A percentile compares a stretch with the other conserved stretches of the same genome.
Evolutionary conservation across 2,888 invertebrate genomes (phyloP).

Genomic region (Yponomeuta sedellus): DNA sequence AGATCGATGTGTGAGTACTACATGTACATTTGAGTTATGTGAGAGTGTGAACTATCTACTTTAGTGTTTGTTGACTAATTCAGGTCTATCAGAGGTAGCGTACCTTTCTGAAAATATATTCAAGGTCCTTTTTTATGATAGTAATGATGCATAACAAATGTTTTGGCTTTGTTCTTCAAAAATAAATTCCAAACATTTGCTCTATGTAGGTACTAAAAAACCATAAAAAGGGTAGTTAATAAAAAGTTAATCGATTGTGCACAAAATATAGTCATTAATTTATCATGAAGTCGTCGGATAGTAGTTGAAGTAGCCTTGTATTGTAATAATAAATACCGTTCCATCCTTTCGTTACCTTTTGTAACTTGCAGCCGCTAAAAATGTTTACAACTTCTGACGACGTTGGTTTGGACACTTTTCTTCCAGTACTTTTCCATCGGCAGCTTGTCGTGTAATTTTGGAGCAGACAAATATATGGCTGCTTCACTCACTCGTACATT

Average conservation of each 20-base stretch:
- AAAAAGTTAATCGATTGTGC: too few species aligned
- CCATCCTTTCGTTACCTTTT: too few species aligned
- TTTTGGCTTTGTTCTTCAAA: background rate
- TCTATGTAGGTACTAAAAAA: too few species aligned
- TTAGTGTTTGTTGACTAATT: constrained; percentile 42
- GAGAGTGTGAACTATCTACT: constrained; percentile 37
- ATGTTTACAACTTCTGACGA: constrained; percentile 40
- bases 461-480: constrained; percentile 32
- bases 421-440: constrained; percentile 61
- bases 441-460: constrained; percentile 37
- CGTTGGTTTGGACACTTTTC: constrained; percentile 45
- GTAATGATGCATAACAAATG: constrained; percentile 11
- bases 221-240: too few species aligned
- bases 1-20: constrained; percentile 29
- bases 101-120: constrained; percentile 41
- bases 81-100: constrained; percentile 41
- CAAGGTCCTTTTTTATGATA: constrained; percentile 21
- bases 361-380: constrained; percentile 26
- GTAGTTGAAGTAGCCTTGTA: too few species aligned
- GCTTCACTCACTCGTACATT: constrained; percentile 30
- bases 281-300: too few species aligned
- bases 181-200: too few species aligned
- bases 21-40: constrained; percentile 39
- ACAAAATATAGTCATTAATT: background rate
- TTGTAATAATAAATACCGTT: too few species aligned